phyloP scores from a whole-genome alignment of 2,797 vertebrate genomes.

The Meda fulgida region DNA sequence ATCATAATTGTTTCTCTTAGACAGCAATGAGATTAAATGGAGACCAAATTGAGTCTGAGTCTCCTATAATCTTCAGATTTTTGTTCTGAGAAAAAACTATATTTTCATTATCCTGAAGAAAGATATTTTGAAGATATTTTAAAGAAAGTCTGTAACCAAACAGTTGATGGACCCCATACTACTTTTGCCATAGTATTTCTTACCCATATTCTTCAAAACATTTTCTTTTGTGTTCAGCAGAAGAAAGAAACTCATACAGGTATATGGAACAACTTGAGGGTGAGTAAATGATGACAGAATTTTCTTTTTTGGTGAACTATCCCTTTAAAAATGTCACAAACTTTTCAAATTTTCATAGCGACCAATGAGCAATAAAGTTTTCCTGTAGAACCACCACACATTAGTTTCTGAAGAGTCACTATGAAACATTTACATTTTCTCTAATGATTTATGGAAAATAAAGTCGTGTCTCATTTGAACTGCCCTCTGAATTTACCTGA shows the following conservation, averaged over 20 bases:
- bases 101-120: neutral
- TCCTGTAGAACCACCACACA: neutral
- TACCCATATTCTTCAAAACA: too few species aligned
- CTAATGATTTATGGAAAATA: constrained; percentile 39
- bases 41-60: neutral
- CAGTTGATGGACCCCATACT: too few species aligned
- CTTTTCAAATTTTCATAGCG: neutral
- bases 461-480: constrained; percentile 35
- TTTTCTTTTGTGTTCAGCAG: too few species aligned
- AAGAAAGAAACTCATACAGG: too few species aligned
- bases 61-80: neutral
- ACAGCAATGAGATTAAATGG: neutral
- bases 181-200: too few species aligned
- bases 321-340: neutral
- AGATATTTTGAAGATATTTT: too few species aligned
- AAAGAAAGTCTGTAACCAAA: too few species aligned
- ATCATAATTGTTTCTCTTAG: neutral
- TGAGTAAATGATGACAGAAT: too few species aligned
- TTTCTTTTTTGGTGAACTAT: too few species aligned
- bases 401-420: neutral
- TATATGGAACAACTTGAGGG: too few species aligned
- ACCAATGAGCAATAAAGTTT: neutral
- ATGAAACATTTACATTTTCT: constrained; percentile 13
- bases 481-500: constrained; percentile 66
- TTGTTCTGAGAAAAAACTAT: neutral